These are phyloP conservation scores for Entomyzon cyanotis DNA, from an alignment of 2,113 vertebrate genomes.

Conservation along the genomic window DNA sequence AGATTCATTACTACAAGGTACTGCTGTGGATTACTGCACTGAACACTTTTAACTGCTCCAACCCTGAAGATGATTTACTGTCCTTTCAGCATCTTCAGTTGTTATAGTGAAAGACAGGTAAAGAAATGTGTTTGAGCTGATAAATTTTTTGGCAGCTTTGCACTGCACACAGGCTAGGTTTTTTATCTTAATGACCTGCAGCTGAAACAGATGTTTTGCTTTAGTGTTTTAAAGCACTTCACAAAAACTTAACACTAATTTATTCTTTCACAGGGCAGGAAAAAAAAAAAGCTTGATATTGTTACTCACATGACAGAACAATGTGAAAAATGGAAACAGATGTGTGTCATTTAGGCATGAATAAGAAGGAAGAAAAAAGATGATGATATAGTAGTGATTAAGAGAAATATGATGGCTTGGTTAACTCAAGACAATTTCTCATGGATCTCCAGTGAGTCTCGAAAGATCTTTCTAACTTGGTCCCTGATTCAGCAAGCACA, in stretches of 20 bases:
- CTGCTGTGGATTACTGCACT: background rate
- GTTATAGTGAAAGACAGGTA: background rate
- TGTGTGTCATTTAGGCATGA: conserved; percentile 58
- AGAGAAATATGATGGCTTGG: conserved; percentile 32
- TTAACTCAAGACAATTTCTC: conserved; percentile 46
- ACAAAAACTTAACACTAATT: conserved; percentile 54
- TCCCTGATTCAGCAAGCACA: background rate
- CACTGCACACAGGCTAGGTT: background rate
- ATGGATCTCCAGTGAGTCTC: conserved; percentile 1
- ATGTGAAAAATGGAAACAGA: conserved; percentile 70
- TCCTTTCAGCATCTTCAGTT: background rate
- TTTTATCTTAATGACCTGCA: conserved; percentile 56
- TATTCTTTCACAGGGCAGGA: conserved; percentile 44
- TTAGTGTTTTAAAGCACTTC: conserved; percentile 51
- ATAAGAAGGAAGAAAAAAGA: conserved; percentile 61
- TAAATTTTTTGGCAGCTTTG: conserved; percentile 25
- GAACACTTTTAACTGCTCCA: background rate
- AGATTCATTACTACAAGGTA: background rate
- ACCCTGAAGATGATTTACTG: background rate
- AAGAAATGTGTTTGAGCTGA: conserved; percentile 1
- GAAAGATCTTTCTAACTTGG: background rate
- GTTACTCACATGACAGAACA: conserved; percentile 53
- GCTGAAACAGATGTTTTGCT: conserved; percentile 57
- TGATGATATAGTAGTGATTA: conserved; percentile 25
- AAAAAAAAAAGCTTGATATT: conserved; percentile 10